phyloP scores from a whole-genome alignment of 2,888 invertebrate genomes.

The Acanthacorydalis orientalis region DNA sequence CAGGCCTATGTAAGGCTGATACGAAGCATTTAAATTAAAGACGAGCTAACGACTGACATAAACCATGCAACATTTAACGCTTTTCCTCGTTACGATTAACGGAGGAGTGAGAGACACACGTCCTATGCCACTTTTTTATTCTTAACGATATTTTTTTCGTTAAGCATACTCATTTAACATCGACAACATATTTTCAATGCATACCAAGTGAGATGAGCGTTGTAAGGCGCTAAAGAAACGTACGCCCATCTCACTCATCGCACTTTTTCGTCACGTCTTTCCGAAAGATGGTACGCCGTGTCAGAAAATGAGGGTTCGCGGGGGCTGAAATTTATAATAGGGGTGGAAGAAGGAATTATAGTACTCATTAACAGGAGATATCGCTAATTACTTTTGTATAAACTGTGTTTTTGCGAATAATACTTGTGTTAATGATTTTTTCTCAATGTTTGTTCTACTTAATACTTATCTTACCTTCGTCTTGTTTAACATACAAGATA shows the following conservation, averaged over 20 bases:
- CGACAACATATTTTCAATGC: not conserved
- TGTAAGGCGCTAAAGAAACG: too few relatives aligned
- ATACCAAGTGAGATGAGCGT: not conserved
- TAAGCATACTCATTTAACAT: not conserved
- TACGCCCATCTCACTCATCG: too few relatives aligned
- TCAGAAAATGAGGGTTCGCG: not conserved
- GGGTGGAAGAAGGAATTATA: constrained; percentile 1
- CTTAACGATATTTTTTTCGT: constrained; percentile 1
- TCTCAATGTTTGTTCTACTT: too few relatives aligned
- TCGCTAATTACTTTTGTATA: constrained; percentile 6
- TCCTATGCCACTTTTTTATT: not conserved
- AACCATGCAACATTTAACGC: constrained; percentile 5
- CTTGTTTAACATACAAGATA: too few relatives aligned
- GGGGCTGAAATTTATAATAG: not conserved
- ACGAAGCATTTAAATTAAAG: not conserved
- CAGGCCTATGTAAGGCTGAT: too few relatives aligned
- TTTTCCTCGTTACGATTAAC: not conserved
- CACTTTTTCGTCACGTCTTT: too few relatives aligned
- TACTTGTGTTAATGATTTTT: too few relatives aligned
- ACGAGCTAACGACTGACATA: constrained; percentile 4
- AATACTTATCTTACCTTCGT: too few relatives aligned
- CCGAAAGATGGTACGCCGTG: too few relatives aligned
- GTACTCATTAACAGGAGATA: constrained; percentile 4
- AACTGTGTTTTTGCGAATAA: not conserved
- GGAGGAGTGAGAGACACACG: not conserved